Evolutionary conservation across 2,113 vertebrate species (phyloP), one percentile per base, ranked within the genome.

Genomic region (Engystomops pustulosus): DNA sequence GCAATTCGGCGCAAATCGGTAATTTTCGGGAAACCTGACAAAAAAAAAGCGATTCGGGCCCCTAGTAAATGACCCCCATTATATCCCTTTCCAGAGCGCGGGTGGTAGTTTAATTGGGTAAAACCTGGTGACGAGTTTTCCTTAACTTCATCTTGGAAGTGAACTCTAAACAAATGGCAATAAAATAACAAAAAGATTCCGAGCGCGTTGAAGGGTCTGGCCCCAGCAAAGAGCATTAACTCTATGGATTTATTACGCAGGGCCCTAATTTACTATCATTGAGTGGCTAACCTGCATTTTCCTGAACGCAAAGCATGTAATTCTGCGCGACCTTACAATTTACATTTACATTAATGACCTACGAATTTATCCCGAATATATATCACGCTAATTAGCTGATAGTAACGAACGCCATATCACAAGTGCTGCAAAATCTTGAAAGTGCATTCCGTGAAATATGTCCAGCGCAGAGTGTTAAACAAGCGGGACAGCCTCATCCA

Each of bases 311-410:
- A 83, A 75, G 81, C 81, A 75, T 83, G 81, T 83, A 83, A 83
- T 75, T 75, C 81, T 75, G 70, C 38, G 12, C 62, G 81, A 83
- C 81, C 81, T 83, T 83, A 83, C 70, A 83, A 83, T 83, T 83
- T 83, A 83, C 81, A 83, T 83, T 75, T 83, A 62, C 81, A 83
- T 75, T 83, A 83, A 83, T 75, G 81, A 83, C 81, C 81, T 82
- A 83, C 34, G 70, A 83, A 83, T 83, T 83, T 83, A 49, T 72
- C 71, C 81, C 17, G 71, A 74, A 49, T 83, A 83, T 83, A 83
- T 74, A 83, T 83, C 81, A 75, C 65, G 81, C 62, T 83, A 83
- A 83, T 83, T 83, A 75, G 81, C 69, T 67, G 7, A 36, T 18
- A 20, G 70, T 36, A 75, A 75, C 51, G 58, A 83, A 72, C 44